phyloP scores from a whole-genome alignment of 2,113 vertebrate species.

The Notechis scutatus region DNA sequence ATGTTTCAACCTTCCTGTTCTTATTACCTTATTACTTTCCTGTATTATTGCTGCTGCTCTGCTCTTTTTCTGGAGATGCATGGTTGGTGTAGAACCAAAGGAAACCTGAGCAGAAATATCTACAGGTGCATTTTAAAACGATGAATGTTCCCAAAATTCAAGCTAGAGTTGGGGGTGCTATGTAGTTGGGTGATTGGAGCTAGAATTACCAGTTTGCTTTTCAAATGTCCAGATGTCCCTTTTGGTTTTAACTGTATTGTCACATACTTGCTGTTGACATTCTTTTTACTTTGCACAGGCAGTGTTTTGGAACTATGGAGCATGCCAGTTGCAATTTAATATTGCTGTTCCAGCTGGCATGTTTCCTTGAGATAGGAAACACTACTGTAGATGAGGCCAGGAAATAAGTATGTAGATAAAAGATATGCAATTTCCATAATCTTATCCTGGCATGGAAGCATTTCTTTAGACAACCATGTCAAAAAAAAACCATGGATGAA shows the following conservation, averaged over 20 bases:
- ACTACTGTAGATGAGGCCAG: fast-evolving
- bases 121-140: background rate
- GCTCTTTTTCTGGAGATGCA: constrained; percentile 1
- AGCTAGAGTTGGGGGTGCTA: background rate
- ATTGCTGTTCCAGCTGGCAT: background rate
- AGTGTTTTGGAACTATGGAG: fast-evolving
- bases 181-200: constrained; percentile 6
- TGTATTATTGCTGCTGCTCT: background rate
- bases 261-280: constrained; percentile 14
- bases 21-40: background rate
- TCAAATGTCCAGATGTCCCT: constrained; percentile 10
- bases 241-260: constrained; percentile 1
- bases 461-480: background rate
- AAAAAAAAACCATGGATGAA: background rate
- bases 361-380: background rate
- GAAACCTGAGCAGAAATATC: background rate
- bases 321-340: background rate
- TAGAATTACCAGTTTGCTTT: constrained; percentile 24
- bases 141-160: constrained; percentile 11
- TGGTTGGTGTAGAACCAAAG: background rate
- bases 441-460: background rate
- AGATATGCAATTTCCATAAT: background rate
- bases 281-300: background rate
- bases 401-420: constrained; percentile 26
- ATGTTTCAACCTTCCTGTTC: background rate